These are phyloP conservation scores for Eurypyga helias DNA, from an alignment of 2,113 vertebrate genomes.

Conservation along the genomic window DNA sequence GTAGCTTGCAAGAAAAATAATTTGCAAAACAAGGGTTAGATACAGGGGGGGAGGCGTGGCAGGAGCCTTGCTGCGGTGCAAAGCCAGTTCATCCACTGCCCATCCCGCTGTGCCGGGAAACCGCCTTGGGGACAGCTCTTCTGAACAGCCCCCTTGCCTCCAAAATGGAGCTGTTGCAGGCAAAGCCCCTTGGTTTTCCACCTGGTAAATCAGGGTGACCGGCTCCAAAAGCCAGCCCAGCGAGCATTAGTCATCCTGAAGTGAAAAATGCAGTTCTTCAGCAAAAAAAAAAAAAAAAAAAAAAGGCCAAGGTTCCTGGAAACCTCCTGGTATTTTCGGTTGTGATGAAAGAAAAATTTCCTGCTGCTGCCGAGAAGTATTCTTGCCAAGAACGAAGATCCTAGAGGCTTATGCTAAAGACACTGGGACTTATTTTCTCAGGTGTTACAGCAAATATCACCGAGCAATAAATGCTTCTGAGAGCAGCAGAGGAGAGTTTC, in stretches of 20 bases:
- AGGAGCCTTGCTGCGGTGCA: not conserved
- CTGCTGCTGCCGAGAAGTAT: not conserved
- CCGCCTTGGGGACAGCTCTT: rapidly evolving
- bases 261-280: not conserved
- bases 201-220: not conserved
- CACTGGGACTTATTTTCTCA: conserved; percentile 39
- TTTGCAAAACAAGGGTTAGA: not conserved
- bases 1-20: not conserved
- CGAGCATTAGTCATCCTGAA: not conserved
- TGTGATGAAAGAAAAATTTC: not conserved
- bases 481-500: not conserved
- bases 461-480: not conserved
- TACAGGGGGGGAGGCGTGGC: not conserved
- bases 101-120: rapidly evolving
- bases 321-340: not conserved
- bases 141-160: not conserved
- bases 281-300: not conserved
- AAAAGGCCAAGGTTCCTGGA: not conserved
- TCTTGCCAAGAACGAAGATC: conserved; percentile 21
- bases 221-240: not conserved
- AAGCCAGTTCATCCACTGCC: not conserved
- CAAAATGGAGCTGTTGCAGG: not conserved
- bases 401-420: conserved; percentile 46
- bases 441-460: conserved; percentile 52
- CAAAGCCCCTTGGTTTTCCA: not conserved